These are phyloP conservation scores for Etheostoma cragini DNA, from an alignment of 2,113 vertebrate species.

Conservation along the genomic window DNA sequence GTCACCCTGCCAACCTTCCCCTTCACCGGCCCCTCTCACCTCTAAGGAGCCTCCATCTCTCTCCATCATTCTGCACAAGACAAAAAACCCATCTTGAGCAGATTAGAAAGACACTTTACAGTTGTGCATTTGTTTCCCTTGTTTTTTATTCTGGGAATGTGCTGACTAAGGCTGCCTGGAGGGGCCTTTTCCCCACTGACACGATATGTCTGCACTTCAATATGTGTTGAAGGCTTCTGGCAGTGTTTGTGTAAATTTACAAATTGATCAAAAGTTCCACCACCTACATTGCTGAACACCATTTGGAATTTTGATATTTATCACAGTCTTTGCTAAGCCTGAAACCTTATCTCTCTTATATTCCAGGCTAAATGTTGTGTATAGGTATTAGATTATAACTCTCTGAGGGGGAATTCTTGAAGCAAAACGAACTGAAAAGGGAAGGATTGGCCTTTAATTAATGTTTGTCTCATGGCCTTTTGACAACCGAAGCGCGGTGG, in stretches of 20 bases:
- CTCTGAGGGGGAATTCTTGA: conserved; percentile 31
- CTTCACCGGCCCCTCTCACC: conserved; percentile 36
- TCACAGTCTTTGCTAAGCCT: conserved; percentile 21
- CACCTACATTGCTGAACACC: conserved; percentile 38
- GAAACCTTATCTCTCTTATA: conserved; percentile 35
- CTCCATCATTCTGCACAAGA: conserved; percentile 13
- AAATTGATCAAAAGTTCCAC: conserved; percentile 66
- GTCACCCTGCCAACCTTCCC: conserved; percentile 15
- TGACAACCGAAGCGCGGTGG: conserved; percentile 23
- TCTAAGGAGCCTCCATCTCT: conserved; percentile 34
- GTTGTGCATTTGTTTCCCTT: conserved; percentile 28
- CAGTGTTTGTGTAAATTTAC: conserved; percentile 64
- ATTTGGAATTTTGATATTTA: conserved; percentile 61
- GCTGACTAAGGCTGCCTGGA: conserved; percentile 60
- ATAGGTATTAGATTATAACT: conserved; percentile 34
- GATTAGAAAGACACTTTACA: conserved; percentile 61
- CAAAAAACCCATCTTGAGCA: conserved; percentile 62
- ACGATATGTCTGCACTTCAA: conserved; percentile 50
- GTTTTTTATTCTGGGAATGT: conserved; percentile 59
- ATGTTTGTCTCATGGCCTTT: conserved; percentile 50
- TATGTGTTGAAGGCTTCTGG: conserved; percentile 49
- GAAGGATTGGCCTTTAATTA: conserved; percentile 47
- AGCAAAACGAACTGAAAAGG: conserved; percentile 35
- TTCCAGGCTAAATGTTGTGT: conserved; percentile 32
- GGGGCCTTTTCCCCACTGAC: conserved; percentile 36